Conservation (phyloP, 2,888 invertebrate species). For the Clepsis dumicolana region DNA sequence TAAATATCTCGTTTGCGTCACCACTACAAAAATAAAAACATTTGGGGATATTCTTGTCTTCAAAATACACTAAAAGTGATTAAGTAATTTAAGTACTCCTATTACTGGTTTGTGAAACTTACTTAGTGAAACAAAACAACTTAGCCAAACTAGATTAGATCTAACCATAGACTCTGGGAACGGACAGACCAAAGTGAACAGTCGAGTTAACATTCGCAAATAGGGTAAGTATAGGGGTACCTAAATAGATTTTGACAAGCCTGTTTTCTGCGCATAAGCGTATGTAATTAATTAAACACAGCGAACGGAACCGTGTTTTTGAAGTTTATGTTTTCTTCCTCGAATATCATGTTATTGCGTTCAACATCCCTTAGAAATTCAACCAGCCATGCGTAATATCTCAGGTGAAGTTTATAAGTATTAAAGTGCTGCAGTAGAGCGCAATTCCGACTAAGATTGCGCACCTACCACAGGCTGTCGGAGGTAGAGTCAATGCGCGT, state of each 20-base stretch:
- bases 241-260: slow-evolving; percentile 7
- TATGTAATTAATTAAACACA: neutral
- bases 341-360: neutral
- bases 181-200: neutral
- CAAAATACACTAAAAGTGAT: too few species aligned
- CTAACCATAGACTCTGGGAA: neutral
- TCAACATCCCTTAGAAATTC: slow-evolving; percentile 11
- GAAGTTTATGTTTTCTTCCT: slow-evolving; percentile 6
- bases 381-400: slow-evolving; percentile 6
- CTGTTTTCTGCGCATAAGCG: neutral
- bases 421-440: neutral
- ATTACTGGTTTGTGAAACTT: neutral
- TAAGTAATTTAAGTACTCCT: too few species aligned
- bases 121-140: neutral
- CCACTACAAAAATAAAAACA: too few species aligned
- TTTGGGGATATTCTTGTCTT: too few species aligned
- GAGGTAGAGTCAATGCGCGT: too few species aligned
- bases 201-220: neutral
- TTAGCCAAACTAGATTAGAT: neutral
- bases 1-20: too few species aligned
- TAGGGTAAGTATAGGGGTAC: neutral
- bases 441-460: neutral
- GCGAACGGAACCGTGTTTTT: neutral
- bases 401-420: neutral
- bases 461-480: too few species aligned